Base-by-base conservation (phyloP, 2,888 invertebrate genomes). In the Troilus luridus region DNA sequence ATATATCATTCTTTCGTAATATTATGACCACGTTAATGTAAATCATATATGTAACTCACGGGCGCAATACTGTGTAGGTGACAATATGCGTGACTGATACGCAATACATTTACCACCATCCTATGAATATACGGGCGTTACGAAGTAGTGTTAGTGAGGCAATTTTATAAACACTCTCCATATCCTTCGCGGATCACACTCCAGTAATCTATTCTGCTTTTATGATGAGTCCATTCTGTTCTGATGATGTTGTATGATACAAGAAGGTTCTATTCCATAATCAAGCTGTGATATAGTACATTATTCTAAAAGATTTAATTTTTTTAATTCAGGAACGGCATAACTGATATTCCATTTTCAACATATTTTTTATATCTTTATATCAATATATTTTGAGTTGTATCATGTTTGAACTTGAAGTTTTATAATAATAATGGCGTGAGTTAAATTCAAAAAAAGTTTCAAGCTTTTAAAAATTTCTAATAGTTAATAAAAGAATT, bases 81-180 rank as follows among this genome's bases (percentile, higher is more conserved):
- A 41, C 41, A 41, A 41, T 41, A 41, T 12, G 41, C 72, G 72
- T 41, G 72, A 77, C 72, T 19, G 27, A 27, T 77, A 77, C 72
- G 72, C 72, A 41, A 77, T 41, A 77, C 41, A 41, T 27, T 77
- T 41, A 17, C 27, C 41, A 41, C 7, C 17, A 77, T 77, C 41
- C 41, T 27, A 77, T 41, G 72, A 77, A 77, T 77, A 41, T 77
- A 21, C 27, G 72, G 72, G 72, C 41, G 41, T 77, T 77, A 77
- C 72, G 72, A 41, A 77, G 41, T 0, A 1, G 17, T 27, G 41
- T 77, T 41, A 77, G 27, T 7, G 27, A 19, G 19, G 72, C 27
- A 77, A 77, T 77, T 17, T 27, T 77, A 77, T 77, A 41, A 77
- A 77, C 41, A 41, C 72, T 41, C 24, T 10, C 41, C 72, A 41